phyloP scores from a whole-genome alignment of 2,797 vertebrate genomes.

The Stomatorhinus walkeri region DNA sequence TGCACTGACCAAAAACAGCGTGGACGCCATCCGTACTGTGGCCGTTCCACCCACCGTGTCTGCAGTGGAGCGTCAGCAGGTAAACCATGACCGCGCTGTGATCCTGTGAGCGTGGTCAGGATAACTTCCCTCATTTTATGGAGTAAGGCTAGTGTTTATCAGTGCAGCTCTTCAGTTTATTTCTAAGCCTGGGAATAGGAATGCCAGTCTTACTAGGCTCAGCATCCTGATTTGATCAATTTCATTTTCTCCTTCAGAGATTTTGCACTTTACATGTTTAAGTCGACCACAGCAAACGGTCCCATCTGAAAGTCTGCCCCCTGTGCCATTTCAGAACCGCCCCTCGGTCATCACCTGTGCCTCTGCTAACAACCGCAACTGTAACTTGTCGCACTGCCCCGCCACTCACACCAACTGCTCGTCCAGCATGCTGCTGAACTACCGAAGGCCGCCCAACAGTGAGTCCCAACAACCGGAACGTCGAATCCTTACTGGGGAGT shows the following conservation, averaged over 20 bases:
- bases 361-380: constrained; percentile 88
- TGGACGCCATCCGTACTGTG: constrained; percentile 62
- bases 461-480: constrained; percentile 47
- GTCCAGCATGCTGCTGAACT: constrained; percentile 60
- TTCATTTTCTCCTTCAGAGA: background rate
- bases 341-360: constrained; percentile 95
- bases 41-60: constrained; percentile 62
- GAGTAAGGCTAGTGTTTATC: background rate
- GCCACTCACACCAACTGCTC: constrained; percentile 80
- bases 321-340: constrained; percentile 70
- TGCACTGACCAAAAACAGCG: constrained; percentile 90
- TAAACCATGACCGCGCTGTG: constrained; percentile 34
- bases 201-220: background rate
- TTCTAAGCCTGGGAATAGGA: background rate
- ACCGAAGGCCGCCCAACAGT: constrained; percentile 75
- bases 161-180: background rate
- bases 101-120: background rate
- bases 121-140: background rate
- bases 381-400: constrained; percentile 91
- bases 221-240: background rate
- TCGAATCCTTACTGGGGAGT: background rate
- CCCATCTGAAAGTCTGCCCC: constrained; percentile 18
- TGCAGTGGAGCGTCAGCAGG: constrained; percentile 87
- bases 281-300: too few species aligned
- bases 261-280: background rate